These are phyloP conservation scores for Clarias laeviceps DNA, from an alignment of 2,797 vertebrate genomes.

Conservation along the genomic window DNA sequence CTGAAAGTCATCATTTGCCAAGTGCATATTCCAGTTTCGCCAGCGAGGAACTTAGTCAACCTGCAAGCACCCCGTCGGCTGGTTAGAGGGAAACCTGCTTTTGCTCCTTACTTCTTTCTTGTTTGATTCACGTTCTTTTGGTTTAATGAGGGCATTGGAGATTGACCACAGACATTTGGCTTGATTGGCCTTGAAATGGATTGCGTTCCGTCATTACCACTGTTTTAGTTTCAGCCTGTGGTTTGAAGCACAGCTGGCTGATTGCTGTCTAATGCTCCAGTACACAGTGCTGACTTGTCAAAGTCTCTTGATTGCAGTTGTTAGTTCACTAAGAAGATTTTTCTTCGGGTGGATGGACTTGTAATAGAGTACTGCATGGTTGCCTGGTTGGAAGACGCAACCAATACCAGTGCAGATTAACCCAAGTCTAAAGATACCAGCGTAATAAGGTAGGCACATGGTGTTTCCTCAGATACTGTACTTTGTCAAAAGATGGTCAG, in stretches of 20 bases:
- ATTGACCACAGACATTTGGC: conserved; percentile 33
- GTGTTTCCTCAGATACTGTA: too few species aligned
- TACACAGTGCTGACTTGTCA: conserved; percentile 28
- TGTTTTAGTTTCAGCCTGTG: conserved; percentile 70
- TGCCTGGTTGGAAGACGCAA: neutral
- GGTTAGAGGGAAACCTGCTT: neutral
- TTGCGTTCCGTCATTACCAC: conserved; percentile 68
- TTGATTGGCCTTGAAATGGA: conserved; percentile 56
- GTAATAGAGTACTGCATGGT: neutral
- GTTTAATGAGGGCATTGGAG: conserved; percentile 30
- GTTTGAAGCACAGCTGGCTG: conserved; percentile 52
- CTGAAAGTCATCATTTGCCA: neutral
- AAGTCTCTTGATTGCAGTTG: conserved; percentile 6
- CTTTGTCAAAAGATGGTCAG: neutral
- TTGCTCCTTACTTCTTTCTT: conserved; percentile 14
- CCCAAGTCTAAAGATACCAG: neutral
- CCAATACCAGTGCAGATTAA: neutral
- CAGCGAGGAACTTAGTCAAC: neutral
- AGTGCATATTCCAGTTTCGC: neutral
- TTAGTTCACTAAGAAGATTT: neutral
- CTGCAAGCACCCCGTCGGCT: neutral
- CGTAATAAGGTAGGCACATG: too few species aligned
- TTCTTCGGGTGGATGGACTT: neutral
- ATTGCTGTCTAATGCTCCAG: conserved; percentile 57
- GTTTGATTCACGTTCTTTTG: neutral